These are phyloP conservation scores for Dryobotodes eremita DNA, from an alignment of 2,888 invertebrate species.

Conservation along the genomic window DNA sequence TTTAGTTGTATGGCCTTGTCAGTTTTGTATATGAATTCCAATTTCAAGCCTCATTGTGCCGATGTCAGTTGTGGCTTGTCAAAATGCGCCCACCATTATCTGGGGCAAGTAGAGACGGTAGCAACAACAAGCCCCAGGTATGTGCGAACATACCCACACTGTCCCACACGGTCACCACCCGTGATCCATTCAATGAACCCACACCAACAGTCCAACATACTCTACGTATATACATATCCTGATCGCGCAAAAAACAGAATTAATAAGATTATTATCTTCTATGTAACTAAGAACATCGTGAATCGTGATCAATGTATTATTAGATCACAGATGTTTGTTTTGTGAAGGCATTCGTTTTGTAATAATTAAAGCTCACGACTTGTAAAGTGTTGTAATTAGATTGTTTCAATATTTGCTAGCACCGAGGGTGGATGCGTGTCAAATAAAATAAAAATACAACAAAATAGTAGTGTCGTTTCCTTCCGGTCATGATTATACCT, in stretches of 20 bases:
- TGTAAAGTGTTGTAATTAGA: constrained; percentile 17
- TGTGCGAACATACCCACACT: constrained; percentile 7
- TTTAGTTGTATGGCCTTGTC: not conserved
- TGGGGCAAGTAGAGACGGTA: not conserved
- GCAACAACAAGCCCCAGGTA: not conserved
- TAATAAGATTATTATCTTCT: constrained; percentile 29
- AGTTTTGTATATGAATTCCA: not conserved
- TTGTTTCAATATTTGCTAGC: constrained; percentile 30
- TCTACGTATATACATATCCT: constrained; percentile 27
- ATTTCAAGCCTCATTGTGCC: not conserved
- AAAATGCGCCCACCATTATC: constrained; percentile 21
- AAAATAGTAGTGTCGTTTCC: not conserved
- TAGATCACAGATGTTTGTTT: constrained; percentile 24
- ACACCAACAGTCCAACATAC: not conserved
- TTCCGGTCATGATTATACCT: constrained; percentile 1
- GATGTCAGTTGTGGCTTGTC: constrained; percentile 1
- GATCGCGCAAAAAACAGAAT: constrained; percentile 43
- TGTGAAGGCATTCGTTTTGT: constrained; percentile 1
- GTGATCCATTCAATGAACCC: constrained; percentile 29
- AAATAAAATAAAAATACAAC: constrained; percentile 16
- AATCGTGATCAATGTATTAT: constrained; percentile 34
- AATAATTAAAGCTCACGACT: constrained; percentile 32
- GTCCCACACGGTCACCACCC: not conserved
- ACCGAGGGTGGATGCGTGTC: constrained; percentile 3
- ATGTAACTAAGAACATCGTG: constrained; percentile 33